Conservation (phyloP, 2,113 vertebrate species). For the Pyrgilauda ruficollis region DNA sequence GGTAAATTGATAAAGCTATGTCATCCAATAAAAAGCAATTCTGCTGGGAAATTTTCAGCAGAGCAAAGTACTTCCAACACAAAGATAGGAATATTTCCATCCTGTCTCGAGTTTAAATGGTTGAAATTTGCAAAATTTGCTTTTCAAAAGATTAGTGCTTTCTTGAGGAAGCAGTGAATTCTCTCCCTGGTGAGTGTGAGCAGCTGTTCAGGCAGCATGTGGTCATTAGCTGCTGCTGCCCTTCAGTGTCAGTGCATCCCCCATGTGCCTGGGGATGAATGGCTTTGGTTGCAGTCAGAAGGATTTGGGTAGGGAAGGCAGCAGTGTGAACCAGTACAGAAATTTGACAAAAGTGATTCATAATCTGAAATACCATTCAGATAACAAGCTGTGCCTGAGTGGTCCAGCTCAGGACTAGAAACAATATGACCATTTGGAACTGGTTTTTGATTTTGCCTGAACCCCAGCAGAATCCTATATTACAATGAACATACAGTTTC, state of each 20-base stretch:
- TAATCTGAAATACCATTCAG: not conserved
- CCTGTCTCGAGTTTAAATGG: not conserved
- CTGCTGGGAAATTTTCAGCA: not conserved
- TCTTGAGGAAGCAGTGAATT: not conserved
- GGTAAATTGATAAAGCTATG: not conserved
- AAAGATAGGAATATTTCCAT: not conserved
- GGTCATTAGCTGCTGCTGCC: not conserved
- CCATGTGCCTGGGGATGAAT: too few species aligned
- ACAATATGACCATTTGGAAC: not conserved
- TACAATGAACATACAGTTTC: not conserved
- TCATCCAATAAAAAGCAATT: not conserved
- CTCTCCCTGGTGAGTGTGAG: not conserved
- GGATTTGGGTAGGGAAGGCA: not conserved
- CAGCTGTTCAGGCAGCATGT: not conserved
- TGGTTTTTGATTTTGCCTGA: not conserved
- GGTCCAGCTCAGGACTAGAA: not conserved
- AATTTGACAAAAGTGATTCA: not conserved
- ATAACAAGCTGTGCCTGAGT: not conserved
- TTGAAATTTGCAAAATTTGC: not conserved
- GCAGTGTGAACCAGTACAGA: not conserved
- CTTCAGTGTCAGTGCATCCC: fast-evolving
- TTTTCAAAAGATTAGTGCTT: not conserved
- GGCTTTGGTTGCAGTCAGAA: not conserved
- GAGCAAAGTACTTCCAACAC: not conserved
- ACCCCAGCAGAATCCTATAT: not conserved